phyloP scores from a whole-genome alignment of 2,797 vertebrate genomes.

The Tapera naevia region DNA sequence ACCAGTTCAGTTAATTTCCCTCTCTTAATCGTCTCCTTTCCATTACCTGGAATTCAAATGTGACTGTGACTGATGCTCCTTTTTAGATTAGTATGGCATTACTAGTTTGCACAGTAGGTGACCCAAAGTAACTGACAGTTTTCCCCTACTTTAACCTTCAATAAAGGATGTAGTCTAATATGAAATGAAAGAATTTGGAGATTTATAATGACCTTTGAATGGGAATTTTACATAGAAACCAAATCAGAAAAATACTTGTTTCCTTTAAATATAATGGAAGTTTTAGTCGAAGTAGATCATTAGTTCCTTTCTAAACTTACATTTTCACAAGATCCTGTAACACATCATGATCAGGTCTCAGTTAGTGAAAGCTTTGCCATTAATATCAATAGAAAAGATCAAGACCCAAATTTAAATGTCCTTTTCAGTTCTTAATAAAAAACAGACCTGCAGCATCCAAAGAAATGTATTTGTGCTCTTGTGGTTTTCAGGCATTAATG shows the following conservation, averaged over 20 bases:
- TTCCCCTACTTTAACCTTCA: slow-evolving; percentile 5
- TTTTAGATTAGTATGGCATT: slow-evolving; percentile 4
- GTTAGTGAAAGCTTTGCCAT: background rate
- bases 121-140: background rate
- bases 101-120: slow-evolving; percentile 33
- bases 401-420: background rate
- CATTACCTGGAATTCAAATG: background rate
- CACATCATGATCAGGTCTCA: background rate
- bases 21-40: background rate
- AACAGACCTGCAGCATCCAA: background rate
- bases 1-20: background rate
- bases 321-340: background rate
- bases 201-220: background rate
- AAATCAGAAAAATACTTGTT: background rate
- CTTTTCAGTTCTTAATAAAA: background rate
- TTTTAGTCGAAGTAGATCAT: background rate
- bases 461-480: background rate
- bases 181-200: background rate
- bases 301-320: background rate
- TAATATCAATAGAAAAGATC: background rate
- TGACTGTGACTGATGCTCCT: background rate
- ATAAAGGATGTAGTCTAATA: background rate
- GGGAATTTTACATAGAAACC: background rate
- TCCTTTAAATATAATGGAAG: background rate
- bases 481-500: background rate